A percentile compares a stretch with the other conserved stretches of the same genome.
These are phyloP conservation scores for Spodoptera frugiperda DNA, from an alignment of 1,140 invertebrate genomes.

Conservation along the genomic window DNA sequence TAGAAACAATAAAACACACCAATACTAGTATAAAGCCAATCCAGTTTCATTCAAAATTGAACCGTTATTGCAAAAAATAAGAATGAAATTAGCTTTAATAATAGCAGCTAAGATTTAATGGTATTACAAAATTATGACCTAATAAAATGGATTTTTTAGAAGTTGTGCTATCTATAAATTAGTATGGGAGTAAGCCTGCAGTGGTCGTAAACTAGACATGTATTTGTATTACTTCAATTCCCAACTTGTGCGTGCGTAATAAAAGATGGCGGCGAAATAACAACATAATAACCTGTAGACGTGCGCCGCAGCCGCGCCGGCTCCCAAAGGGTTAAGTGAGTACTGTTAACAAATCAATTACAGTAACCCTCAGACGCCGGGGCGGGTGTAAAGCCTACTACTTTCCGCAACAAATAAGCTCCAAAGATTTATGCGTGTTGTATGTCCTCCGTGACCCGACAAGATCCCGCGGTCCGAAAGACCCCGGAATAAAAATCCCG, in stretches of 20 bases:
- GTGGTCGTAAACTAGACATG: no score
- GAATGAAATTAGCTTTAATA: no score
- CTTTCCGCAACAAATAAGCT: slow-evolving; percentile 47
- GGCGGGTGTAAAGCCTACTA: slow-evolving; percentile 23
- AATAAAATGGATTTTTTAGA: no score
- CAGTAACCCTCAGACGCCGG: slow-evolving; percentile 13
- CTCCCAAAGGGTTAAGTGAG: slow-evolving; percentile 38
- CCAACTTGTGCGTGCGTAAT: not conserved
- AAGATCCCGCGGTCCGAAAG: slow-evolving; percentile 20
- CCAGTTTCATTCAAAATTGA: no score
- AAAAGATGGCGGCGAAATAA: slow-evolving; percentile 17
- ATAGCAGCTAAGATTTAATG: no score
- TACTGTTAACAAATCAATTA: slow-evolving; percentile 49
- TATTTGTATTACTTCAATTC: not conserved
- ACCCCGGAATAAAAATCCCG: slow-evolving; percentile 36
- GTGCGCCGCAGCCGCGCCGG: not conserved
- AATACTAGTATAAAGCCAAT: no score
- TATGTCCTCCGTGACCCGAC: slow-evolving; percentile 16
- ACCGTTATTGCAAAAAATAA: no score
- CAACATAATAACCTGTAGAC: slow-evolving; percentile 15
- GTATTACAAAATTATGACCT: no score
- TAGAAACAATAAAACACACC: no score
- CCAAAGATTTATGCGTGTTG: slow-evolving; percentile 40
- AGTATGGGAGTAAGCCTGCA: no score
- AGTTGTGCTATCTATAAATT: no score